These are phyloP conservation scores for Phymatocera aterrima DNA, from an alignment of 2,888 invertebrate species.

Conservation along the genomic window DNA sequence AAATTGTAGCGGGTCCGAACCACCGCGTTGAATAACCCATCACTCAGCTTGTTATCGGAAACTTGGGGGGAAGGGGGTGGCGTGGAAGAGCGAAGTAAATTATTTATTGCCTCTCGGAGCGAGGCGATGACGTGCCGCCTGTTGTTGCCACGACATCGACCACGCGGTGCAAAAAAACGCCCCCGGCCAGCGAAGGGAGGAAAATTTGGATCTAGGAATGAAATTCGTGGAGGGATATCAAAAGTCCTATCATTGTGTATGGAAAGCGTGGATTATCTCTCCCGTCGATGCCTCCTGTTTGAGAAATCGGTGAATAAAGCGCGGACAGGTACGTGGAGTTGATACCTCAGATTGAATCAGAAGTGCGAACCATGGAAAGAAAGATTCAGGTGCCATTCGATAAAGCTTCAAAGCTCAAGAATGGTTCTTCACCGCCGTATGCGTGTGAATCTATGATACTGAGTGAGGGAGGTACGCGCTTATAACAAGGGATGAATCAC, in stretches of 20 bases:
- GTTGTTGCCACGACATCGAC: conserved; percentile 6
- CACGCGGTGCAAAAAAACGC: background rate
- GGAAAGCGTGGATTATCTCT: too few relatives aligned
- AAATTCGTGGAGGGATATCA: too few relatives aligned
- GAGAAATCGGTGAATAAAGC: too few relatives aligned
- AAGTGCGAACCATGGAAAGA: too few relatives aligned
- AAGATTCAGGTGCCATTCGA: background rate
- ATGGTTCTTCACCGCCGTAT: too few relatives aligned
- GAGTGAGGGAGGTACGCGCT: conserved; percentile 4
- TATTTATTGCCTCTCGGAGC: conserved; percentile 51
- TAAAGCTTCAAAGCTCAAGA: background rate
- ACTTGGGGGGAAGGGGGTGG: conserved; percentile 42
- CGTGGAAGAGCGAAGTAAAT: conserved; percentile 50
- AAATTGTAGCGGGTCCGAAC: conserved; percentile 58
- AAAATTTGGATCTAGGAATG: too few relatives aligned
- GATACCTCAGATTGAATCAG: too few relatives aligned
- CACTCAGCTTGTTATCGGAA: conserved; percentile 56
- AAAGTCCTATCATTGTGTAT: too few relatives aligned
- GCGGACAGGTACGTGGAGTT: too few relatives aligned
- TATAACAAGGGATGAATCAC: conserved; percentile 33
- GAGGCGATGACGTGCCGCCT: conserved; percentile 18
- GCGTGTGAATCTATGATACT: too few relatives aligned
- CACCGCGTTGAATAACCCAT: conserved; percentile 62
- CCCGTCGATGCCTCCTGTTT: too few relatives aligned
- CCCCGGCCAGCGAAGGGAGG: too few relatives aligned